Conservation (phyloP, 2,888 invertebrate genomes). For the Chrysodeixis includens region DNA sequence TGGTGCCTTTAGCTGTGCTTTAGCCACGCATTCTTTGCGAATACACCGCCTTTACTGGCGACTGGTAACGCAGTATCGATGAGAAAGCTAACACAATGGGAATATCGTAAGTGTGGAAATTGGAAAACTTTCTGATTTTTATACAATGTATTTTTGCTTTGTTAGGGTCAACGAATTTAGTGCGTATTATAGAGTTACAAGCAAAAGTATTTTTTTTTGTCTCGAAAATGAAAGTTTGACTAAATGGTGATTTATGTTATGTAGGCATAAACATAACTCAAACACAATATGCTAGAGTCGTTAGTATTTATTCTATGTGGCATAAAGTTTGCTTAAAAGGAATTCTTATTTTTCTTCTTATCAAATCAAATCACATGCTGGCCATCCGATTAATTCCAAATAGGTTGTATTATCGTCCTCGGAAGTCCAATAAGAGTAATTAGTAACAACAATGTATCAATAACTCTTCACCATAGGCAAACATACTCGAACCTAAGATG, state of each 20-base stretch:
- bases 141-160: background rate
- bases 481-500: slow-evolving; percentile 10
- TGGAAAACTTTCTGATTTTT: background rate
- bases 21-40: slow-evolving; percentile 24
- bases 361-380: too few relatives aligned
- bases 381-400: too few relatives aligned
- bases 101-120: background rate
- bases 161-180: too few relatives aligned
- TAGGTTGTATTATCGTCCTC: too few relatives aligned
- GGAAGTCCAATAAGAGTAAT: background rate
- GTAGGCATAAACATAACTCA: too few relatives aligned
- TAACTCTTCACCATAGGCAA: too few relatives aligned
- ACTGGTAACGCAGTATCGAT: background rate
- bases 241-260: too few relatives aligned
- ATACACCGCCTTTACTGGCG: slow-evolving; percentile 11
- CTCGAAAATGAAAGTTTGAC: background rate
- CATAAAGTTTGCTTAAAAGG: too few relatives aligned
- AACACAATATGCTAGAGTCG: too few relatives aligned
- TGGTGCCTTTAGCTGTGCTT: slow-evolving; percentile 33
- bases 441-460: too few relatives aligned
- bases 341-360: too few relatives aligned
- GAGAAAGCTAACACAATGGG: slow-evolving; percentile 1
- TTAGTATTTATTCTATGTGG: too few relatives aligned
- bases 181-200: background rate
- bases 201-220: background rate